phyloP scores from a whole-genome alignment of 2,113 vertebrate species.

The Rostratula benghalensis region DNA sequence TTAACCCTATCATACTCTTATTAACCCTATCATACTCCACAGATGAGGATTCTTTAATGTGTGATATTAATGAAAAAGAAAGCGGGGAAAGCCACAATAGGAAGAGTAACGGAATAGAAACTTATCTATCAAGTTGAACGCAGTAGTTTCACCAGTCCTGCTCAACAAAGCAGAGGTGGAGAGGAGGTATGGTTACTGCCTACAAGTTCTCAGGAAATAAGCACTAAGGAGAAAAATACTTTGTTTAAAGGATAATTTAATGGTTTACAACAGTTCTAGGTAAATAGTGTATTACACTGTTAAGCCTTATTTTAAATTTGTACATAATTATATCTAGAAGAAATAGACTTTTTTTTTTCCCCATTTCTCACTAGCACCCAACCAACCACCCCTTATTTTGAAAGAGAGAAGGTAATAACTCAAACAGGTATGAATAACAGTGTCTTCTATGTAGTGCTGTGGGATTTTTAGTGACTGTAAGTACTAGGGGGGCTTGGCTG shows the following conservation, averaged over 20 bases:
- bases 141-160: neutral
- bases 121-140: neutral
- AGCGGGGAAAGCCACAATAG: accelerated
- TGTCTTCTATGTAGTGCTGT: neutral
- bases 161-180: neutral
- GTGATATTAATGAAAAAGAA: neutral
- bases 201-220: neutral
- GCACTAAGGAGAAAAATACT: neutral
- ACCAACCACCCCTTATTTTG: neutral
- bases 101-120: neutral
- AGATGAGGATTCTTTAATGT: neutral
- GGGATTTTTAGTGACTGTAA: neutral
- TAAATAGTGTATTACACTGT: neutral
- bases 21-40: too few species aligned
- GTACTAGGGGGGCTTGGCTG: neutral
- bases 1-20: neutral
- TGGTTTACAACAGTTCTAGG: neutral
- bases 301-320: neutral
- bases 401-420: neutral
- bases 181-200: neutral
- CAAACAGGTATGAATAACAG: neutral
- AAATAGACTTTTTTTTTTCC: neutral
- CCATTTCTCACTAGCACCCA: neutral
- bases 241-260: neutral
- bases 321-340: neutral